These are phyloP conservation scores for Drosophila melanosoma DNA, from an alignment of 2,888 invertebrate species.

Conservation along the genomic window DNA sequence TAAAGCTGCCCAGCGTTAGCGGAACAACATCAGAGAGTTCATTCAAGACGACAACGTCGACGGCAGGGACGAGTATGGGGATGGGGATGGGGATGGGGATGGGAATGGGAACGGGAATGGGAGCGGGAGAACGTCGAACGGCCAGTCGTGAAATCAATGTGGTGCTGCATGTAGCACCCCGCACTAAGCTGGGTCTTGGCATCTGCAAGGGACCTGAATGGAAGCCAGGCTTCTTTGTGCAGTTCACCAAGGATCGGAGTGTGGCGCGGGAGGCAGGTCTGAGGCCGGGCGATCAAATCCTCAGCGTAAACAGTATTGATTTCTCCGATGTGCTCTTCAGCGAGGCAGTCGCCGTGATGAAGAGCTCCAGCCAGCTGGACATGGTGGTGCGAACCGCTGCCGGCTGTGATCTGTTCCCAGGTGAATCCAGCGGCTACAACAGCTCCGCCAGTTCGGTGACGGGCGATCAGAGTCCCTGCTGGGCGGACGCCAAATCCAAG, in stretches of 20 bases:
- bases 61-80: not conserved
- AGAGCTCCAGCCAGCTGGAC: slow-evolving; percentile 91
- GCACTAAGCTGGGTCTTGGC: slow-evolving; percentile 94
- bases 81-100: not conserved
- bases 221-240: slow-evolving; percentile 94
- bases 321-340: slow-evolving; percentile 92
- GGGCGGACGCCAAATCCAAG: slow-evolving; percentile 87
- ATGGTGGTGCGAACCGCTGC: slow-evolving; percentile 91
- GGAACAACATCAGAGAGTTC: slow-evolving; percentile 81
- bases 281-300: slow-evolving; percentile 95
- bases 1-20: slow-evolving; percentile 84
- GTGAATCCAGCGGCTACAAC: slow-evolving; percentile 93
- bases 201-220: slow-evolving; percentile 94
- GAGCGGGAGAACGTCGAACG: slow-evolving; percentile 21
- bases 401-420: slow-evolving; percentile 92
- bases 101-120: not conserved
- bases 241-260: slow-evolving; percentile 95
- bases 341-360: slow-evolving; percentile 93
- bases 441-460: slow-evolving; percentile 93
- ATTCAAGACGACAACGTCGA: slow-evolving; percentile 46
- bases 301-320: slow-evolving; percentile 94
- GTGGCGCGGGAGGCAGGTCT: slow-evolving; percentile 95
- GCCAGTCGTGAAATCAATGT: slow-evolving; percentile 89
- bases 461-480: slow-evolving; percentile 90
- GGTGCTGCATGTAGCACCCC: slow-evolving; percentile 92